Base-by-base conservation (phyloP, 2,888 invertebrate genomes). In the Glyphotaelius pellucidus region DNA sequence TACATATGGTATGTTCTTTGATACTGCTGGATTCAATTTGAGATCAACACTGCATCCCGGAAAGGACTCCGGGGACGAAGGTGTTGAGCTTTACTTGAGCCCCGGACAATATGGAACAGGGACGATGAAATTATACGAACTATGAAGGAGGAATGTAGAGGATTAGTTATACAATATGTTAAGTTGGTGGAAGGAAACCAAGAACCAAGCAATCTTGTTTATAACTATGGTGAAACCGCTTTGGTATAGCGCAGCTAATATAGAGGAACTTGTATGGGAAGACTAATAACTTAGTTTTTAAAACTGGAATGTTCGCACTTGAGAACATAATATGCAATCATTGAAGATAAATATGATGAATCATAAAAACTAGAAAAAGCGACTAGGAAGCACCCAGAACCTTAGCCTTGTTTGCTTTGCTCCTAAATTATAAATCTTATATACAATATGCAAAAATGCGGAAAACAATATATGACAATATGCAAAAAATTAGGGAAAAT, bases 61-160 rank as follows among this genome's bases (percentile, higher is more conserved):
- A 9, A 67, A 67, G 67, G 67, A 67, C 67, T 67, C 67, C 67
- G 25, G 67, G 67, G 67, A 67, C 67, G 67, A 67, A 67, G 67
- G 67, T 67, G 67, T 67, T 67, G 67, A 67, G 67, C 67, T 67
- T 67, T 67, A 67, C n/a, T 67, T n/a, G 25, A 67, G 67, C n/a
- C 67, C 25, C 67, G 25, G 67, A 67, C 67, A 67, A 67, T 67
- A 67, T 15, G 32, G 31, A 88, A 88, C 67, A 88, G 30, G 67
- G 25, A 47, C 88, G 88, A 88, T 88, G 79, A 88, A 88, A 88
- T 88, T 88, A 88, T 67, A 67, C 67, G 25, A 67, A 67, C 25
- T 67, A 67, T 67, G 67, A 25, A 67, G 25, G 67, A 67, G 67
- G 25, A 67, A 67, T 67, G 25, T 67, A 67, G 67, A 67, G 67